These are phyloP conservation scores for Lithobates sylvaticus DNA, from an alignment of 2,797 vertebrate genomes.

Conservation along the genomic window DNA sequence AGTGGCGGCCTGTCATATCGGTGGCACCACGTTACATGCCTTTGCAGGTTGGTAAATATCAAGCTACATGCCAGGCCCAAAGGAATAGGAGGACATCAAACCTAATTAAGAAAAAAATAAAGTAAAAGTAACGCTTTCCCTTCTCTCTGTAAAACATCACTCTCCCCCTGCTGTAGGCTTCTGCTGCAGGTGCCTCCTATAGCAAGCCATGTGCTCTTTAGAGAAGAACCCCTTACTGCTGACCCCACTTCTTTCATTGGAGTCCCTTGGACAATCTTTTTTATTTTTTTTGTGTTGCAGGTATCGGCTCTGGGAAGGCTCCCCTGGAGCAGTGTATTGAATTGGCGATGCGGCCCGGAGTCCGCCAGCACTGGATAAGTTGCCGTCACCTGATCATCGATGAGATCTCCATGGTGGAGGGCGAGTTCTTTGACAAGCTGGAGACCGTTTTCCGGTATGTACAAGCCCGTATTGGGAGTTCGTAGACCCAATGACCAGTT, in stretches of 20 bases:
- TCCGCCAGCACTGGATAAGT: slow-evolving; percentile 90
- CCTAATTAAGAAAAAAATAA: no score
- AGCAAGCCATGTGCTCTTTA: no score
- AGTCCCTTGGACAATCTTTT: no score
- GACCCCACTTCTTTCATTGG: no score
- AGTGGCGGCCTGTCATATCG: slow-evolving; percentile 93
- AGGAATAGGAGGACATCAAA: no score
- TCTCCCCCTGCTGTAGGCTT: no score
- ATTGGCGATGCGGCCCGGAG: slow-evolving; percentile 86
- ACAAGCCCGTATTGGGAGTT: not conserved
- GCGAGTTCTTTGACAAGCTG: slow-evolving; percentile 92
- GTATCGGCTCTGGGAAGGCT: slow-evolving; percentile 90
- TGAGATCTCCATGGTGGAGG: slow-evolving; percentile 98
- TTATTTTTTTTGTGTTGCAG: slow-evolving; percentile 70
- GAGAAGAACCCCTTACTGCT: no score
- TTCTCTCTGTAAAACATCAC: no score
- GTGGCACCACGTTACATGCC: slow-evolving; percentile 91
- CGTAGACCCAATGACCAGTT: not conserved
- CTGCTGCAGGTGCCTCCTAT: no score
- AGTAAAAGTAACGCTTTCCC: no score
- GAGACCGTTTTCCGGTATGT: slow-evolving; percentile 91
- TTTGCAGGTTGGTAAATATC: slow-evolving; percentile 85
- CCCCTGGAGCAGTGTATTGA: slow-evolving; percentile 91
- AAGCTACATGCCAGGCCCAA: no score
- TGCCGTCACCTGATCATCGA: slow-evolving; percentile 93